phyloP scores from a whole-genome alignment of 2,797 vertebrate genomes.

The Onychomys leucogaster region DNA sequence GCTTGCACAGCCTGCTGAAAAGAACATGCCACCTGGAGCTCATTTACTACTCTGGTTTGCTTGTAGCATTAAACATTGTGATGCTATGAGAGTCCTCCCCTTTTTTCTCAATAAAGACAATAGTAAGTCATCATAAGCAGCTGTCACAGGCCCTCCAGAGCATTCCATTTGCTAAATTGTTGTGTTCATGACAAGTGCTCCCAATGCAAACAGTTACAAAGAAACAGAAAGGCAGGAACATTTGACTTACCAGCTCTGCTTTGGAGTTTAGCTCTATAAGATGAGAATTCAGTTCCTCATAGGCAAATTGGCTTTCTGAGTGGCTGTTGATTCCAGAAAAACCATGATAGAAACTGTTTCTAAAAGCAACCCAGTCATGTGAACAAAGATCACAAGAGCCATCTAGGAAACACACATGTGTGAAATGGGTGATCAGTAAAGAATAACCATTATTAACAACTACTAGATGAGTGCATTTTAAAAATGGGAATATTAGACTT shows the following conservation, averaged over 20 bases:
- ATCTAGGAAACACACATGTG: background rate
- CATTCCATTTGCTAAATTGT: background rate
- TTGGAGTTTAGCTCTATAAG: background rate
- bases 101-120: background rate
- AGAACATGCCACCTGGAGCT: background rate
- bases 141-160: no score
- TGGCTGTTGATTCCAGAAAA: background rate
- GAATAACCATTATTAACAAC: background rate
- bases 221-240: rapidly evolving
- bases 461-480: no score
- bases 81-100: background rate
- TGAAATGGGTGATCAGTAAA: background rate
- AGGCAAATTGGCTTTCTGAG: background rate
- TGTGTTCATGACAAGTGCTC: no score
- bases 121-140: background rate
- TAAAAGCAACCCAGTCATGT: background rate
- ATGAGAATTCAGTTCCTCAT: background rate
- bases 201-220: background rate
- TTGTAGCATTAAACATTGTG: background rate
- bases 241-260: background rate
- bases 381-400: background rate
- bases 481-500: no score
- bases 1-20: background rate
- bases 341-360: background rate
- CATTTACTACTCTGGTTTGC: background rate